phyloP scores from a whole-genome alignment of 53 echinoderm and acorn worm genomes.

The Mesocentrotus franciscanus region DNA sequence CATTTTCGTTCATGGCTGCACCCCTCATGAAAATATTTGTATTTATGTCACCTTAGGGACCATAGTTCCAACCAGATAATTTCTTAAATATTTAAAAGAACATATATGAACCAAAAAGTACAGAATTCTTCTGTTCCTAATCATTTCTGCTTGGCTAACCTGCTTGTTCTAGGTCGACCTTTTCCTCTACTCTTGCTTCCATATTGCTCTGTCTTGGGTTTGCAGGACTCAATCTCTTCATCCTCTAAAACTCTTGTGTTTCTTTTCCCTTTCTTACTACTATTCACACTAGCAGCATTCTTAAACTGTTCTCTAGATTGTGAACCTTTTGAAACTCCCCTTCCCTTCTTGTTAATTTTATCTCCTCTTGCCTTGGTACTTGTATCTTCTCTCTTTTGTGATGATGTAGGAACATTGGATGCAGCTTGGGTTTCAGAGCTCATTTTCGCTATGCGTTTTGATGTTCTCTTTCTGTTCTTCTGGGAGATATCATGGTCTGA shows the following conservation, averaged over 20 bases:
- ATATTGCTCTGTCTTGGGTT: not conserved
- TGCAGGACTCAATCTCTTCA: not conserved
- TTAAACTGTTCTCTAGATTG: not conserved
- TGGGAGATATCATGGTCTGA: slow-evolving; percentile 11
- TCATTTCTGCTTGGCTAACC: not conserved
- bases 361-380: not conserved
- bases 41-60: no score
- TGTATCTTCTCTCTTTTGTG: not conserved
- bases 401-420: not conserved
- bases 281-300: not conserved
- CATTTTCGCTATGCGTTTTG: not conserved
- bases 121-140: not conserved
- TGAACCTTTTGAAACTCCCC: not conserved
- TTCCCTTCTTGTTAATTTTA: not conserved
- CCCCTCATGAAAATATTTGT: no score
- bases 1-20: no score
- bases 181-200: not conserved
- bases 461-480: slow-evolving; percentile 15
- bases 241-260: not conserved
- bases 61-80: no score
- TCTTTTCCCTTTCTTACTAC: not conserved
- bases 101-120: no score
- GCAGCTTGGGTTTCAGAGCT: not conserved
- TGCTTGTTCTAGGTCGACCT: not conserved
- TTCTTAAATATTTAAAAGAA: no score